Base-by-base conservation (phyloP, 1,140 invertebrate genomes). In the Drosophila varians region DNA sequence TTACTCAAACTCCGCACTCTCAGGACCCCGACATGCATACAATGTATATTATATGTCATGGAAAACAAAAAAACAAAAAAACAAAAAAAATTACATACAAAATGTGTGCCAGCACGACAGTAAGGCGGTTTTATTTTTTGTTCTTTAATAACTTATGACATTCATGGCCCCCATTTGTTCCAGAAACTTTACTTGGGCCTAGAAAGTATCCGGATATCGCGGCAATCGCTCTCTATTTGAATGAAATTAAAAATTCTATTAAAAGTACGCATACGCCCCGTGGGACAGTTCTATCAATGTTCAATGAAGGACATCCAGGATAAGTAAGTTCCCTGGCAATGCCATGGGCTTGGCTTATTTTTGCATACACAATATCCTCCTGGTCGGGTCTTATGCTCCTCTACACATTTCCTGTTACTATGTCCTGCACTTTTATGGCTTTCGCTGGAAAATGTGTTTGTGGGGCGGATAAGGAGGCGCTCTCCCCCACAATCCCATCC, bases 1-100 rank as follows among this genome's bases (percentile, higher is more conserved):
- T 71, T 72, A 78, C 79, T 79, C 80, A 79, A 79, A 86, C 75
- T 71, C 75, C 64, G 21, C 16, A 52, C 25, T 66, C 19, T 12
- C 28, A 12, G 14, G 7, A n/a, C n/a, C n/a, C 8, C n/a, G 49
- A 54, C 34, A 34, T 66, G 61, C 36, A 66, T 25, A 66, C 23
- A 66, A 52, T 42, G 42, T 51, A 57, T n/a, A n/a, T n/a, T n/a
- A n/a, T n/a, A n/a, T n/a, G n/a, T n/a, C n/a, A n/a, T n/a, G n/a
- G n/a, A n/a, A n/a, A n/a, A n/a, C n/a, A n/a, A n/a, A n/a, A n/a
- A n/a, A n/a, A n/a, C n/a, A n/a, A n/a, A n/a, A n/a, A n/a, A n/a
- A 61, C 56, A 49, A 19, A 62, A 23, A 65, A 62, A 58, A 57
- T 43, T n/a, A n/a, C n/a, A 48, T 21, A 55, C 40, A n/a, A 51